Percentiles rank a stretch among this genome's conserved stretches.
Conservation (phyloP, 2,888 invertebrate species). For the Drosophila parthenogenetica region DNA sequence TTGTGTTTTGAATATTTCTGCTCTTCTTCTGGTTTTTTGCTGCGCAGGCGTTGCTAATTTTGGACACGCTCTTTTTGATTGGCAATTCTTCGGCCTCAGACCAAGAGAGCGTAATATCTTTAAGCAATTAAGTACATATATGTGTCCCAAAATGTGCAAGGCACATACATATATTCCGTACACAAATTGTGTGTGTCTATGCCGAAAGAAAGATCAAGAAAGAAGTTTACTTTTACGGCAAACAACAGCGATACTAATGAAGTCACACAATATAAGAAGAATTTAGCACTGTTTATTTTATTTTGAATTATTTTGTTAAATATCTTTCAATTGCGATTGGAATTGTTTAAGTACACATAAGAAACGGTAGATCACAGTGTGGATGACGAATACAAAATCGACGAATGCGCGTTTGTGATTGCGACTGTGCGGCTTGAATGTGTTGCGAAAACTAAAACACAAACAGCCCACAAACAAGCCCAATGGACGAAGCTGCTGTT, state of each 20-base stretch:
- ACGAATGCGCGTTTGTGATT: constrained; percentile 21
- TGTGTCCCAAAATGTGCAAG: constrained; percentile 11
- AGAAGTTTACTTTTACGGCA: constrained; percentile 3
- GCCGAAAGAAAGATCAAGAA: background rate
- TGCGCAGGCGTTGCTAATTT: constrained; percentile 67
- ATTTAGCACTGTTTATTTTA: constrained; percentile 29
- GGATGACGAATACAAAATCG: constrained; percentile 6
- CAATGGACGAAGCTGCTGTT: constrained; percentile 52
- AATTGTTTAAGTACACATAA: constrained; percentile 39
- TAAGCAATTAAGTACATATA: constrained; percentile 21
- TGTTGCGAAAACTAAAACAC: constrained; percentile 77
- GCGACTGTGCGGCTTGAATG: constrained; percentile 75
- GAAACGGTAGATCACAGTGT: constrained; percentile 19
- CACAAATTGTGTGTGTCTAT: background rate
- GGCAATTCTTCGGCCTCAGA: constrained; percentile 24
- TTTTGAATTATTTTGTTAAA: background rate
- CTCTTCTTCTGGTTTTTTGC: constrained; percentile 11
- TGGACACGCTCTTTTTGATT: constrained; percentile 49
- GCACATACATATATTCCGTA: background rate
- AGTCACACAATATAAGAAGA: constrained; percentile 14
- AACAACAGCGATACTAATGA: constrained; percentile 27
- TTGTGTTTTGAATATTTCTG: constrained; percentile 12
- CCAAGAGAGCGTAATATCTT: constrained; percentile 41
- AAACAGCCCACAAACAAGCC: constrained; percentile 57
- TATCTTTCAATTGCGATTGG: constrained; percentile 25